phyloP scores from a whole-genome alignment of 2,797 vertebrate species.

The Triplophysa yarkandensis region DNA sequence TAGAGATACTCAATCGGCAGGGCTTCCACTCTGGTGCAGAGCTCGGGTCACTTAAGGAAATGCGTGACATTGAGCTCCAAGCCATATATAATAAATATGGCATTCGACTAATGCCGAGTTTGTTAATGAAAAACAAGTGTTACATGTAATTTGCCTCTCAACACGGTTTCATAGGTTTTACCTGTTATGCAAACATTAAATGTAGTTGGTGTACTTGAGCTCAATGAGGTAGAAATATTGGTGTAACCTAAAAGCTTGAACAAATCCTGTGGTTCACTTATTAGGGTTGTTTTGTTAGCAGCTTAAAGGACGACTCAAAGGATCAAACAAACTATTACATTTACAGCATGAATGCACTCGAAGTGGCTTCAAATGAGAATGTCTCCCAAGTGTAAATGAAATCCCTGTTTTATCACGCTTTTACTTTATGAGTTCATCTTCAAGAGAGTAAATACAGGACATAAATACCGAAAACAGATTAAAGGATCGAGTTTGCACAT shows the following conservation, averaged over 20 bases:
- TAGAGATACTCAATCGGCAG: constrained; percentile 11
- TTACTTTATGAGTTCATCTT: neutral
- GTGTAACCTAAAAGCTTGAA: constrained; percentile 26
- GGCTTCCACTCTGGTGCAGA: constrained; percentile 13
- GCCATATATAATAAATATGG: constrained; percentile 53
- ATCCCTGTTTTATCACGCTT: constrained; percentile 26
- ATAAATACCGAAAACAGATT: neutral
- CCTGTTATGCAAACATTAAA: constrained; percentile 43
- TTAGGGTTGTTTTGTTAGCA: too few relatives aligned
- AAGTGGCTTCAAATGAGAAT: too few relatives aligned
- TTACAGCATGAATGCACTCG: too few relatives aligned
- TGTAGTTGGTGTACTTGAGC: constrained; percentile 35
- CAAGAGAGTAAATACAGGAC: neutral
- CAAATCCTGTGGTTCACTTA: too few relatives aligned
- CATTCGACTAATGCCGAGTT: constrained; percentile 48
- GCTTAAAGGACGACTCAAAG: too few relatives aligned
- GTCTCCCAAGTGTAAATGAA: constrained; percentile 23
- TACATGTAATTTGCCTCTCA: constrained; percentile 51
- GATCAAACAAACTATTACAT: too few relatives aligned
- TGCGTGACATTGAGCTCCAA: constrained; percentile 27
- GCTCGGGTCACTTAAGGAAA: constrained; percentile 51
- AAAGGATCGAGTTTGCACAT: neutral
- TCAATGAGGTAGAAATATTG: constrained; percentile 44
- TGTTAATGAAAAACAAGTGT: constrained; percentile 45
- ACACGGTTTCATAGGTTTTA: constrained; percentile 57